Percentiles rank a stretch among this genome's conserved stretches.
phyloP scores from a whole-genome alignment of 2,797 vertebrate species.

The Peromyscus eremicus region DNA sequence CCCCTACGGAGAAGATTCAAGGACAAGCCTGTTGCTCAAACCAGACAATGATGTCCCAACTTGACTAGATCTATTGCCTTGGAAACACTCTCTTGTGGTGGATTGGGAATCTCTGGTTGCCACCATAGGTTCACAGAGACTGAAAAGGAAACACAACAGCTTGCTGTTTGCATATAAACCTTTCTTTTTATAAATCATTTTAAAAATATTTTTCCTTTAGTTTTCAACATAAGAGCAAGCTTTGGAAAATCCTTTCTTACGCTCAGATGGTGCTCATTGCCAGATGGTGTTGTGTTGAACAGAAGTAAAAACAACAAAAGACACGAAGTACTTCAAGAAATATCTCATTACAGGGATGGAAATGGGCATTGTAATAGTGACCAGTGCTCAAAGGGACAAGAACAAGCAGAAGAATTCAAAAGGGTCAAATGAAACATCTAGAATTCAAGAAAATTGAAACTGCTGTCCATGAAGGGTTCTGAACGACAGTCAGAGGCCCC shows the following conservation, averaged over 20 bases:
- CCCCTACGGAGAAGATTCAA: not conserved
- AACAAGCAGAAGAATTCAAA: conserved; percentile 19
- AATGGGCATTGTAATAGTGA: not conserved
- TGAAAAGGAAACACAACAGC: not conserved
- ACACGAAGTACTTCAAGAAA: conserved; percentile 41
- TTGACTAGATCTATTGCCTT: not conserved
- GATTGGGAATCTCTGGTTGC: not conserved
- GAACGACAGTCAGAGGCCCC: not conserved
- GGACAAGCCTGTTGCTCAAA: not conserved
- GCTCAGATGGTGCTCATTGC: conserved; percentile 13
- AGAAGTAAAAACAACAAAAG: conserved; percentile 32
- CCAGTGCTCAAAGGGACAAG: not conserved
- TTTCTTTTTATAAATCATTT: conserved; percentile 38
- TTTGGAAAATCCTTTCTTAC: conserved; percentile 43
- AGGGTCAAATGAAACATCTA: not conserved
- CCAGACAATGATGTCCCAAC: not conserved
- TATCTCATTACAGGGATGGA: not conserved
- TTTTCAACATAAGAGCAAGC: conserved; percentile 12
- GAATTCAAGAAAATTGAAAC: not conserved
- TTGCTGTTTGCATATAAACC: not conserved
- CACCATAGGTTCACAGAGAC: not conserved
- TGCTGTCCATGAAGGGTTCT: not conserved
- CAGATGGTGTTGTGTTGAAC: not conserved
- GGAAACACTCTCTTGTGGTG: not conserved
- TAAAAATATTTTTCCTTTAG: conserved; percentile 27